phyloP scores from a whole-genome alignment of 2,113 vertebrate species.

The Peucedramus taeniatus region DNA sequence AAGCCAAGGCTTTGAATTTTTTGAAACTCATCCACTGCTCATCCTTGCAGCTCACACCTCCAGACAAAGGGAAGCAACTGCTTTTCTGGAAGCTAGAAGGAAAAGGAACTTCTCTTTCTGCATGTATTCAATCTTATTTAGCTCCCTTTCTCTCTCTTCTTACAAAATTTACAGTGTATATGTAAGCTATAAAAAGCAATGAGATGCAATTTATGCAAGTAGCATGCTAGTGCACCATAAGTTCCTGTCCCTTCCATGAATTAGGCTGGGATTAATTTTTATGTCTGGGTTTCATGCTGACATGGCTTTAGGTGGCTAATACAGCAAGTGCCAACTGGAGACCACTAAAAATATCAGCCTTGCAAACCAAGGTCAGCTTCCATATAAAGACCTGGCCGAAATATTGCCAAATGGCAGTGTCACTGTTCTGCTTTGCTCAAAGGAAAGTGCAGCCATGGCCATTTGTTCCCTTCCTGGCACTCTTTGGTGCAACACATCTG shows the following conservation, averaged over 20 bases:
- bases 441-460: not conserved
- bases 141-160: not conserved
- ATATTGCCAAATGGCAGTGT: not conserved
- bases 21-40: conserved; percentile 52
- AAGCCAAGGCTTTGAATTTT: conserved; percentile 54
- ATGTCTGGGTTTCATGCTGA: not conserved
- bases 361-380: conserved; percentile 11
- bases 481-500: conserved; percentile 60
- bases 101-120: not conserved
- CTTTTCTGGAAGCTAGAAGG: conserved; percentile 20
- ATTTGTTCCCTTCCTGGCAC: conserved; percentile 28
- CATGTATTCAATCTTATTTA: conserved; percentile 17
- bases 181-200: conserved; percentile 40
- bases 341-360: not conserved
- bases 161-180: conserved; percentile 13
- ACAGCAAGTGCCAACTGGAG: not conserved
- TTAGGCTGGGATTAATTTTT: not conserved
- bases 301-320: not conserved
- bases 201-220: conserved; percentile 44
- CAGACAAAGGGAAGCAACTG: conserved; percentile 43
- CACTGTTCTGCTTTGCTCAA: not conserved
- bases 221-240: not conserved
- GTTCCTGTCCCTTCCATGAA: not conserved
- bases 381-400: not conserved
- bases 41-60: conserved; percentile 44